phyloP scores from a whole-genome alignment of 2,888 invertebrate genomes.

The Orthosia incerta region DNA sequence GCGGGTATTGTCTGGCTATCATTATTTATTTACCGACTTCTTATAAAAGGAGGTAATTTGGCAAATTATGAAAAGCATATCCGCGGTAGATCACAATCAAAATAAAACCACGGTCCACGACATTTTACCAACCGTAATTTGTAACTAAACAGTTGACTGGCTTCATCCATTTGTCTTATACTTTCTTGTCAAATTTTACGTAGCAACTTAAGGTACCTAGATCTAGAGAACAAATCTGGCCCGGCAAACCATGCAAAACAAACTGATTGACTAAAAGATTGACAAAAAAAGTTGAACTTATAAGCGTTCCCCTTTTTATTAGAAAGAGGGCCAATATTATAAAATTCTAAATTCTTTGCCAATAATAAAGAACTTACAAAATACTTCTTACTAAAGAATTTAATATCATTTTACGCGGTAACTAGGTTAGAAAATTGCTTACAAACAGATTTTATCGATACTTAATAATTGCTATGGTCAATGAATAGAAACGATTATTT shows the following conservation, averaged over 20 bases:
- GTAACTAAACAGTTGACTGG: neutral
- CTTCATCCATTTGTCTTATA: too few species aligned
- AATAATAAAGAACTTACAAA: conserved; percentile 6
- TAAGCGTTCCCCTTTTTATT: neutral
- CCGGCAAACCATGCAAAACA: neutral
- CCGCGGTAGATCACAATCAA: neutral
- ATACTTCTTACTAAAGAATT: conserved; percentile 9
- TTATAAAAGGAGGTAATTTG: too few species aligned
- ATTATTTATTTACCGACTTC: too few species aligned
- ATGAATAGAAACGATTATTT: neutral
- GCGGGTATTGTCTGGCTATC: neutral
- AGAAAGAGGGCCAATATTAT: neutral
- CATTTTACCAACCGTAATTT: neutral
- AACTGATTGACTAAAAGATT: neutral
- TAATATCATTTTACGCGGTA: conserved; percentile 1
- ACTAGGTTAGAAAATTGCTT: neutral
- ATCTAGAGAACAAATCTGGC: neutral
- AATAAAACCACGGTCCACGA: neutral
- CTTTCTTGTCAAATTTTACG: neutral
- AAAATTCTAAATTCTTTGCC: neutral
- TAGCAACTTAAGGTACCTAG: too few species aligned
- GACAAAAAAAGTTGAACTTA: neutral
- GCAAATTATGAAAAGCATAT: neutral
- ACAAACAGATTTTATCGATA: neutral
- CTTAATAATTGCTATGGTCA: neutral